These are phyloP conservation scores for Rhinichthys klamathensis DNA, from an alignment of 2,113 vertebrate genomes.

Conservation along the genomic window DNA sequence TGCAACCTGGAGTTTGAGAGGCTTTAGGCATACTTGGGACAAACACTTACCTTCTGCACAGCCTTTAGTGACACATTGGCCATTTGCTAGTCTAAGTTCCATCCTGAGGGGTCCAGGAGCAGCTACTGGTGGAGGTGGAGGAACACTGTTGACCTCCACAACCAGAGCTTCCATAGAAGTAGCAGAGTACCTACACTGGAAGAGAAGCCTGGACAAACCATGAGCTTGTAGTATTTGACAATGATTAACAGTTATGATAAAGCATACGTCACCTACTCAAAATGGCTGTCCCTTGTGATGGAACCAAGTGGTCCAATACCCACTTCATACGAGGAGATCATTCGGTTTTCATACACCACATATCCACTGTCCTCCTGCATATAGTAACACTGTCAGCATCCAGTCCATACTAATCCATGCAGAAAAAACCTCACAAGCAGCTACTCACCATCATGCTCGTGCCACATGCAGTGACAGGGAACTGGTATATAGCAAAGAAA, in stretches of 20 bases:
- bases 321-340: conserved; percentile 71
- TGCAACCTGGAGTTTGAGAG: neutral
- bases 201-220: conserved; percentile 63
- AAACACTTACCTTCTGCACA: conserved; percentile 61
- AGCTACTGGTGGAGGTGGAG: conserved; percentile 65
- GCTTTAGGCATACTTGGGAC: neutral
- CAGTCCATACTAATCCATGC: neutral
- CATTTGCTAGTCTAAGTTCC: conserved; percentile 70
- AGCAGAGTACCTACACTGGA: conserved; percentile 71
- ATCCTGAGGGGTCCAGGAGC: conserved; percentile 68
- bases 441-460: conserved; percentile 62
- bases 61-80: conserved; percentile 67
- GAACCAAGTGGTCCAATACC: conserved; percentile 70
- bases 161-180: conserved; percentile 64
- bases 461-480: conserved; percentile 73
- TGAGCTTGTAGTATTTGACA: neutral
- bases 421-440: neutral
- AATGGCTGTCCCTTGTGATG: conserved; percentile 76
- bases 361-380: conserved; percentile 51
- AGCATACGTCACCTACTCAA: conserved; percentile 67
- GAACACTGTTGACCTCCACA: conserved; percentile 66
- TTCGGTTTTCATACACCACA: conserved; percentile 74
- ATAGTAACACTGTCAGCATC: neutral
- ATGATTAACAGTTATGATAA: rapidly evolving
- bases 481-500: conserved; percentile 71